phyloP scores from a whole-genome alignment of 1,140 invertebrate genomes.

The Palaemon carinicauda region DNA sequence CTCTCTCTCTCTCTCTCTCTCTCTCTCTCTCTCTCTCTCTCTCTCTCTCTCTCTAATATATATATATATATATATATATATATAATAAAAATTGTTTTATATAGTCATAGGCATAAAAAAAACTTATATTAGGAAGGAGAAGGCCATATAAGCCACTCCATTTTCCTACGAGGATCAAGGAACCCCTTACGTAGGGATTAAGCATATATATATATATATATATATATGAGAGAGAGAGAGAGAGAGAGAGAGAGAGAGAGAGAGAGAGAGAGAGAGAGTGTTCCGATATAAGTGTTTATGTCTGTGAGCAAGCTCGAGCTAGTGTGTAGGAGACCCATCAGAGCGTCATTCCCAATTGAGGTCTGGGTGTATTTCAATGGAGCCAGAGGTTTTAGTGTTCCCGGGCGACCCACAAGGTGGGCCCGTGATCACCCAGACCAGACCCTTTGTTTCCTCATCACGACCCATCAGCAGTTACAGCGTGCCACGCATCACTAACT shows the following conservation, averaged over 20 bases:
- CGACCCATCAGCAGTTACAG: constrained; percentile 13
- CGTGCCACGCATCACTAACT: constrained; percentile 23
- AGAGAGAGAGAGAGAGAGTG: constrained; percentile 1
- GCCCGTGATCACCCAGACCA: constrained; percentile 24
- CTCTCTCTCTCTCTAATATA: not conserved
- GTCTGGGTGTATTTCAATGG: constrained; percentile 11
- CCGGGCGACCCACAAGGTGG: constrained; percentile 19
- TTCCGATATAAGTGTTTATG: not conserved
- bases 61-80: no score
- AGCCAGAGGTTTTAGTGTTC: constrained; percentile 21
- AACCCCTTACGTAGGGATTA: no score
- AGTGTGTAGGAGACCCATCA: not conserved
- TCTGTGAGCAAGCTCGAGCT: not conserved
- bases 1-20: not conserved
- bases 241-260: constrained; percentile 9
- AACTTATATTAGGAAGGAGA: not conserved
- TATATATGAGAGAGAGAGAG: not conserved
- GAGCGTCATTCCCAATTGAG: constrained; percentile 11
- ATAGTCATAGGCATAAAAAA: no score
- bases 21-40: not conserved
- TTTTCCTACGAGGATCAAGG: not conserved
- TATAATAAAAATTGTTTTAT: no score
- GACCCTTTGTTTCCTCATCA: constrained; percentile 41
- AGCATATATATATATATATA: no score
- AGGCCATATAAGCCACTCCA: not conserved